Evolutionary conservation across 2,797 vertebrate species (phyloP).

Genomic region (Myripristis jacobus): DNA sequence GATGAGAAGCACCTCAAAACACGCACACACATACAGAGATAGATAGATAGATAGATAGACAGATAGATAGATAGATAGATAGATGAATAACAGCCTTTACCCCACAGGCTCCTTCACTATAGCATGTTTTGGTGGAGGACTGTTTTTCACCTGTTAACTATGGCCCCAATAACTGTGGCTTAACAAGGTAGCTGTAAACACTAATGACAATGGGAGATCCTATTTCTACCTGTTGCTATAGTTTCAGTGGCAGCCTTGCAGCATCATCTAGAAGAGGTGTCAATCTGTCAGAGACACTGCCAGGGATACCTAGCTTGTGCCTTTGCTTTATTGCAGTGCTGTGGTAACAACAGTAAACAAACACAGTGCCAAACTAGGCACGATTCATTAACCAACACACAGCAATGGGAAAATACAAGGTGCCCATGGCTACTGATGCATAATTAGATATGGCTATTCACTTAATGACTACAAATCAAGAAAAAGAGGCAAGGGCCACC

Average conservation of each 20-base stretch:
- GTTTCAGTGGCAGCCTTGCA: conserved; percentile 64
- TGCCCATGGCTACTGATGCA: conserved; percentile 51
- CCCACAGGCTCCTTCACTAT: too few relatives aligned
- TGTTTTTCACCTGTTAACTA: conserved; percentile 30
- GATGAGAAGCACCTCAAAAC: conserved; percentile 38
- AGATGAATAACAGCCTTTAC: conserved; percentile 32
- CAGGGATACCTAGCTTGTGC: conserved; percentile 39
- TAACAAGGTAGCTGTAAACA: conserved; percentile 56
- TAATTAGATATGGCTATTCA: conserved; percentile 42
- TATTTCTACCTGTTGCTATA: conserved; percentile 79
- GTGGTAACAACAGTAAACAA: conserved; percentile 80
- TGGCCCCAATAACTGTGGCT: conserved; percentile 24
- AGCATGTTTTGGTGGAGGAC: conserved; percentile 36
- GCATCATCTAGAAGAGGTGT: conserved; percentile 65
- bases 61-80: too few relatives aligned
- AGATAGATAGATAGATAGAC: too few relatives aligned
- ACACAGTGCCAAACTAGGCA: conserved; percentile 51
- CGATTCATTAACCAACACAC: conserved; percentile 68
- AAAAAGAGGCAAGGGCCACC: conserved; percentile 18
- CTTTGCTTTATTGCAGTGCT: conserved; percentile 64
- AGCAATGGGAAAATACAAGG: conserved; percentile 39
- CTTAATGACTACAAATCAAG: conserved; percentile 26
- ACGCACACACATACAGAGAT: conserved; percentile 26
- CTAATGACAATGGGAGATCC: conserved; percentile 56
- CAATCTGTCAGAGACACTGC: conserved; percentile 58